Conservation (phyloP, 2,113 vertebrate species). For the Neofelis nebulosa region DNA sequence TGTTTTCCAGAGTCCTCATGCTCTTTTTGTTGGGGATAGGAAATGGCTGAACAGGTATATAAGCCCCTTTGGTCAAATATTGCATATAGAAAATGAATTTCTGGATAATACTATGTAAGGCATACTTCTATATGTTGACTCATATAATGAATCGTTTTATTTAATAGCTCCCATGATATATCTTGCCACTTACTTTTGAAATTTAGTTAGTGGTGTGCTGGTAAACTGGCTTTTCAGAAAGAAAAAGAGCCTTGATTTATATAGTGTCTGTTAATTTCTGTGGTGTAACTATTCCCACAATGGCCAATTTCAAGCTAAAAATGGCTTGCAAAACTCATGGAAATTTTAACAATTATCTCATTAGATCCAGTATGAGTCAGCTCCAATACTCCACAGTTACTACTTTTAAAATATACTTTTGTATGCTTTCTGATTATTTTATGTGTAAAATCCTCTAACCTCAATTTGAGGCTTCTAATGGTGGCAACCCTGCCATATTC, state of each 20-base stretch:
- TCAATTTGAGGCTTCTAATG: not conserved
- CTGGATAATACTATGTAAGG: not conserved
- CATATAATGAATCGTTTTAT: not conserved
- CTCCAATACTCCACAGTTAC: not conserved
- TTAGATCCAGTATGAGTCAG: not conserved
- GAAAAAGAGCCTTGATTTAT: not conserved
- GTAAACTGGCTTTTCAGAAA: constrained; percentile 17
- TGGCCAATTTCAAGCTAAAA: not conserved
- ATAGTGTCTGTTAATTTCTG: not conserved
- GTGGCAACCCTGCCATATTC: not conserved
- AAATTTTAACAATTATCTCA: not conserved
- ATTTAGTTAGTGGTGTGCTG: not conserved
- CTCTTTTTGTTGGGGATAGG: not conserved
- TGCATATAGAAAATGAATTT: not conserved
- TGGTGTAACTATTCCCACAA: not conserved
- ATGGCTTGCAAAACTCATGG: not conserved
- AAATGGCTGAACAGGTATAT: not conserved
- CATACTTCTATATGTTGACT: not conserved
- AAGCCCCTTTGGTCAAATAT: not conserved
- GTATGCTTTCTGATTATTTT: not conserved
- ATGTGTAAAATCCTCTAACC: not conserved
- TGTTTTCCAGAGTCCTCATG: not conserved
- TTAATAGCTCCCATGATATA: not conserved
- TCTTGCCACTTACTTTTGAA: not conserved
- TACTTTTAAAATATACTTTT: not conserved